Base-by-base conservation (phyloP, 2,888 invertebrate species). In the Rotaria sp. region DNA sequence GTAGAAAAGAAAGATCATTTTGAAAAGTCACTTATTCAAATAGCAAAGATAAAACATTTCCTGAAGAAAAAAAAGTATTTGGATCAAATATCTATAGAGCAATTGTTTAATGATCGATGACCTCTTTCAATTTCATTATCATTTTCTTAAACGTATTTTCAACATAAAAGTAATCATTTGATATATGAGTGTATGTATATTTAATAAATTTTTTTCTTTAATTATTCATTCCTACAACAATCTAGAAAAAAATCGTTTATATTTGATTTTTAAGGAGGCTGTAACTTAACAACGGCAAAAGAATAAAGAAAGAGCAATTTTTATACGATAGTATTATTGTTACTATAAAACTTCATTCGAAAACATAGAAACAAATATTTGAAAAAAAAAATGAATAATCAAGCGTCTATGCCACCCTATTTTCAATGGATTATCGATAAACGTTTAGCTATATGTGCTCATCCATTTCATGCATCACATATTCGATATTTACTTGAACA, bases 351-450 rank as follows among this genome's bases (percentile, higher is more conserved):
- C 18, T 67, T 35, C 21, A 5, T 21, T 35, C 67, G 35, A 30
- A 35, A 67, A 67, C 30, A 80, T 45, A 24, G 26, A 26, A 75
- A 11, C 10, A 80, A 80, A 57, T 2, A 57, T 8, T n/a, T n/a
- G 7, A 57, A 8, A 57, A 26, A 7, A 24, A 74, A 38, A 11
- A 41, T 80, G 80, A 80, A 13, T 45, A 11, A 10, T n/a, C n/a
- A 21, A 45, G 2, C 80, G 11, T 45, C 80, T 13, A 80, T 45
- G 45, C 80, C 86, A 50, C 86, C 86, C 0, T 86, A 86, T 85
- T 86, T 86, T 59, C 50, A 85, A 59, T 86, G 86, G 86, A 45
- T 86, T 21, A 55, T 86, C 50, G 86, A 86, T 85, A 86, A 86
- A 59, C n/a, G 75, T 41, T 80, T 86, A 59, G 86, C 86, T 10